Conservation (phyloP, 2,888 invertebrate genomes). For the Fragum fragum region DNA sequence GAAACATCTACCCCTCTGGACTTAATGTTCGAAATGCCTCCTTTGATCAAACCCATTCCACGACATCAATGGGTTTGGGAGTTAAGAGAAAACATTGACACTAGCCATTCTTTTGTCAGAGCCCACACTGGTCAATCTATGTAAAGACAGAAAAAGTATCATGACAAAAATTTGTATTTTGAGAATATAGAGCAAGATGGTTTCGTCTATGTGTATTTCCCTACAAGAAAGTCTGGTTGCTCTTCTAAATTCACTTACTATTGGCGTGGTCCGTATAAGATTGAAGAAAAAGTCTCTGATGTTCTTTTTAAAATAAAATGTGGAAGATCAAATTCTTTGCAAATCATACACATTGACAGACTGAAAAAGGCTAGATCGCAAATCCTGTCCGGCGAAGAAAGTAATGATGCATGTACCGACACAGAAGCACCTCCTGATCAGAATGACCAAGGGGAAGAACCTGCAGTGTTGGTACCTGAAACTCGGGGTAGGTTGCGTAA, state of each 20-base stretch:
- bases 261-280: not conserved
- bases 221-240: not conserved
- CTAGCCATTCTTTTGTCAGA: too few species aligned
- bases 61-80: too few species aligned
- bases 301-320: too few species aligned
- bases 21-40: conserved; percentile 17
- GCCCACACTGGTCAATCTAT: too few species aligned
- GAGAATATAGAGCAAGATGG: conserved; percentile 5
- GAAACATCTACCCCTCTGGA: too few species aligned
- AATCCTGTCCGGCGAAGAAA: not conserved
- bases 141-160: too few species aligned
- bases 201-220: conserved; percentile 13
- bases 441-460: not conserved
- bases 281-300: not conserved
- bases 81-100: too few species aligned
- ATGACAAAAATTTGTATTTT: too few species aligned
- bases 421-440: not conserved
- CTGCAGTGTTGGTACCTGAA: not conserved
- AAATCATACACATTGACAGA: too few species aligned
- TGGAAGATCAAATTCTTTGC: too few species aligned
- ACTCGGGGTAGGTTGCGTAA: not conserved
- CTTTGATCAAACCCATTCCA: not conserved
- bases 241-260: conserved; percentile 17
- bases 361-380: too few species aligned
- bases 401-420: not conserved